Evolutionary conservation across 2,797 vertebrate species (phyloP).

Genomic region (Allenopithecus nigroviridis): DNA sequence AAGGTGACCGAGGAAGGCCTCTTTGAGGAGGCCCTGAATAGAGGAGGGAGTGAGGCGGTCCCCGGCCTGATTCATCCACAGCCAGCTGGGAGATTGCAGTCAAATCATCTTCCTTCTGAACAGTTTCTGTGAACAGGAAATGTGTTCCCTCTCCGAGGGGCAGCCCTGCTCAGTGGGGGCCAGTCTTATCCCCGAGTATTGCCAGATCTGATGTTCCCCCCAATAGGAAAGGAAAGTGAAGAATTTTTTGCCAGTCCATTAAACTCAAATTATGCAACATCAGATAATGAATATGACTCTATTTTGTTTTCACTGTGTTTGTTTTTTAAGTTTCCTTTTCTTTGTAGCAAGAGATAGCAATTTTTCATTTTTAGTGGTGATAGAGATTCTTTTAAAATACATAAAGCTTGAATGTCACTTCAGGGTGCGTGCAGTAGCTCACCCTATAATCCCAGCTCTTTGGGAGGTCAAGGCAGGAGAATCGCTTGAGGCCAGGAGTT

Average conservation of each 20-base stretch:
- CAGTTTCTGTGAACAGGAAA: background rate
- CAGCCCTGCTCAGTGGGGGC: background rate
- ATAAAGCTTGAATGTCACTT: background rate
- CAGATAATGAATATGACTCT: background rate
- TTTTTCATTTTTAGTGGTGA: background rate
- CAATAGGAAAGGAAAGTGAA: background rate
- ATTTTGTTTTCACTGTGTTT: background rate
- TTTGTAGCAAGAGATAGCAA: background rate
- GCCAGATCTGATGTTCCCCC: background rate
- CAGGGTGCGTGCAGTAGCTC: background rate
- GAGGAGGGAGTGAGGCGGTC: background rate
- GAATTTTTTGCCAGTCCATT: background rate
- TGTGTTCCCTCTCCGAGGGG: background rate
- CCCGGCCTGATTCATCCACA: background rate
- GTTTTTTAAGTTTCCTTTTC: background rate
- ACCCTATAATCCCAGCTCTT: background rate
- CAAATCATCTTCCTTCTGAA: background rate
- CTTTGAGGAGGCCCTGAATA: background rate
- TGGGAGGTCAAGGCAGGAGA: background rate
- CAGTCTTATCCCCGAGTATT: background rate
- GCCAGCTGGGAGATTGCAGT: background rate
- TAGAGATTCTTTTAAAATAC: background rate
- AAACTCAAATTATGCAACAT: background rate
- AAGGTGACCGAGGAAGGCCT: background rate
- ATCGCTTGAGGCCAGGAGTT: background rate